Percentiles rank a stretch among this genome's conserved stretches.
phyloP scores from a whole-genome alignment of 2,888 invertebrate genomes.

The Drosophila macrospina region DNA sequence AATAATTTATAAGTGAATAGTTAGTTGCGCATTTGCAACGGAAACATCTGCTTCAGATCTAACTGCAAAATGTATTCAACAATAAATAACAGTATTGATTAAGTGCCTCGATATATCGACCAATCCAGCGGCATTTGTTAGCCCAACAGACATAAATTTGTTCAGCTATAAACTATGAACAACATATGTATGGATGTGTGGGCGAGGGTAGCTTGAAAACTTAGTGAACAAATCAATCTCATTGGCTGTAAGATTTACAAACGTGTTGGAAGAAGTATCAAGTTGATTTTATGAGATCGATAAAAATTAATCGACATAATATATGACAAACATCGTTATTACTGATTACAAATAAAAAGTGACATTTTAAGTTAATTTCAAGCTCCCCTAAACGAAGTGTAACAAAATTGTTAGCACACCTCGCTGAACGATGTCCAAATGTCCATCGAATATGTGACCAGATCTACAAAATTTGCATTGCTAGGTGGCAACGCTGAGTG shows the following conservation, averaged over 20 bases:
- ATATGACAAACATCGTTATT: no score
- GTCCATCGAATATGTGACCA: no score
- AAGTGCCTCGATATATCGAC: constrained; percentile 12
- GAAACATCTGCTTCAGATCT: constrained; percentile 19
- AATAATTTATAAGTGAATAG: constrained; percentile 14
- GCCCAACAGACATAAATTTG: constrained; percentile 24
- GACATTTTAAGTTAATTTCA: background rate
- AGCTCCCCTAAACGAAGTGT: no score
- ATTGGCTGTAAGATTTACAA: no score
- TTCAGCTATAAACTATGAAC: constrained; percentile 9
- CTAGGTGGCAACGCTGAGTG: no score
- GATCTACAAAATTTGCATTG: no score
- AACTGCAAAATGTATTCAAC: constrained; percentile 11
- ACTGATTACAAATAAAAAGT: no score
- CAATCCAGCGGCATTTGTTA: background rate
- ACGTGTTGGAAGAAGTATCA: no score
- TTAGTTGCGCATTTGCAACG: constrained; percentile 13
- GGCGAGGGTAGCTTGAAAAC: background rate
- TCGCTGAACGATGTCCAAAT: no score
- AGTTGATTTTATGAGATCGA: no score
- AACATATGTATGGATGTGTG: background rate
- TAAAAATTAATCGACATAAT: no score
- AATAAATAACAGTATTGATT: constrained; percentile 31
- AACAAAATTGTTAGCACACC: no score
- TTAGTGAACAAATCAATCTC: background rate